These are phyloP conservation scores for Callyntrura guangdongensis DNA, from an alignment of 2,888 invertebrate genomes.

Conservation along the genomic window DNA sequence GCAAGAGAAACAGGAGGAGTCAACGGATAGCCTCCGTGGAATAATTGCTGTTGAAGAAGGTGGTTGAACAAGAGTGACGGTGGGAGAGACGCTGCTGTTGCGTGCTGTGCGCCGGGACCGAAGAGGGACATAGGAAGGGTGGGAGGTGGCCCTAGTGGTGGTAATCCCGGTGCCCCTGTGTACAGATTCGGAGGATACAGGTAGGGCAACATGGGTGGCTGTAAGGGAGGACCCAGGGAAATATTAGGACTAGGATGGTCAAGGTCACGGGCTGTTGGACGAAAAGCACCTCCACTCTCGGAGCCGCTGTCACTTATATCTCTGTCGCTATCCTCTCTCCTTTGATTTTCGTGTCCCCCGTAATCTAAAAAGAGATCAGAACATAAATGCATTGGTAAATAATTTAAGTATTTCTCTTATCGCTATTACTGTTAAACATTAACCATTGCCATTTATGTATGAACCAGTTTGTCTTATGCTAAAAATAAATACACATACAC, in stretches of 20 bases:
- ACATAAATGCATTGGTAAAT: not conserved
- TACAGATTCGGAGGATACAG: conserved; percentile 96
- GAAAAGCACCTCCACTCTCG: conserved; percentile 85
- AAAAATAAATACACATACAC: not conserved
- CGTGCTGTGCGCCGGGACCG: conserved; percentile 86
- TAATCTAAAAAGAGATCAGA: conserved; percentile 71
- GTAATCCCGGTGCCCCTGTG: conserved; percentile 87
- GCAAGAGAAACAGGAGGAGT: conserved; percentile 87
- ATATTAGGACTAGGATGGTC: conserved; percentile 96
- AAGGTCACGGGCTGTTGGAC: conserved; percentile 85
- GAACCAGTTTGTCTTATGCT: not conserved
- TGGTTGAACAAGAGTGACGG: conserved; percentile 85
- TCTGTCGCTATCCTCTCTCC: conserved; percentile 85
- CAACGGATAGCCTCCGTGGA: conserved; percentile 83
- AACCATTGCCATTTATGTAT: conserved; percentile 23
- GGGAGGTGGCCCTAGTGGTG: conserved; percentile 86
- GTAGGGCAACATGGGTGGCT: conserved; percentile 96
- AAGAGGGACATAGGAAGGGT: conserved; percentile 90
- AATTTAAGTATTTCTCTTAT: conserved; percentile 18
- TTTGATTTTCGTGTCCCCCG: conserved; percentile 84
- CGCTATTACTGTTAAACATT: not conserved
- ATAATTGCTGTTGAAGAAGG: conserved; percentile 85
- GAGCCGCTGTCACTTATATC: conserved; percentile 86
- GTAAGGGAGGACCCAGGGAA: conserved; percentile 96
- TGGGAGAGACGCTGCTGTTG: conserved; percentile 87